Evolutionary conservation across 92 coral and sea anemone genomes (phyloP), one percentile per base, ranked within the genome.

Genomic region (Phenganax marumi): DNA sequence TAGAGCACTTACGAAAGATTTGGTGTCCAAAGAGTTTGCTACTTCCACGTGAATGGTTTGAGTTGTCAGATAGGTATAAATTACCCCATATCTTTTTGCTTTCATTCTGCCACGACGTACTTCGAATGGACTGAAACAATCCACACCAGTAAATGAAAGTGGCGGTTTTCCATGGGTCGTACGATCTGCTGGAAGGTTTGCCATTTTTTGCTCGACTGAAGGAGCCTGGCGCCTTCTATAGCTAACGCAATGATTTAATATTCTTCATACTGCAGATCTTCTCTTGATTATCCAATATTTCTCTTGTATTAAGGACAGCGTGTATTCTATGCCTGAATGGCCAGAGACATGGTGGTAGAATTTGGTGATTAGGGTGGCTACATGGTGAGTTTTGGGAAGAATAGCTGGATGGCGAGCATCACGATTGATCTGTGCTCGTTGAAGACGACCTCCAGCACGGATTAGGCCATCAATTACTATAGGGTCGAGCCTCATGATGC

Each of bases 181-280:
- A 18, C 90, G 70, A 7, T 86, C 88, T 18, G 52, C 73, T 3
- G 90, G 88, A 10, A 89, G 73, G 69, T 33, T 58, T 2, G 92
- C 90, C 92, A 87, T 90, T 58, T 87, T 87, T 68, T 89, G 92
- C 24, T n/a, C n/a, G n/a, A n/a, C n/a, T n/a, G n/a, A n/a, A n/a
- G n/a, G n/a, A n/a, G n/a, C n/a, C n/a, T n/a, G 88, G 63, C 86
- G 18, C 64, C 76, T 80, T 43, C 84, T 70, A 74, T 90, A 90
- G n/a, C 77, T 71, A 52, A 87, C 77, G 73, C 92, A 89, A 3
- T 23, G 23, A 49, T 56, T 46, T n/a, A 84, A 84, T 8, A 79
- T 12, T 23, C 70, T 60, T 1, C 79, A 68, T 6, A 89, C 73
- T 4, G 83, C 13, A 12, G 76, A 54, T 63, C 86, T 71, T 18